Percentiles rank a stretch among this genome's conserved stretches.
Conservation (phyloP, 2,797 vertebrate species). For the Ambastaia sidthimunki region DNA sequence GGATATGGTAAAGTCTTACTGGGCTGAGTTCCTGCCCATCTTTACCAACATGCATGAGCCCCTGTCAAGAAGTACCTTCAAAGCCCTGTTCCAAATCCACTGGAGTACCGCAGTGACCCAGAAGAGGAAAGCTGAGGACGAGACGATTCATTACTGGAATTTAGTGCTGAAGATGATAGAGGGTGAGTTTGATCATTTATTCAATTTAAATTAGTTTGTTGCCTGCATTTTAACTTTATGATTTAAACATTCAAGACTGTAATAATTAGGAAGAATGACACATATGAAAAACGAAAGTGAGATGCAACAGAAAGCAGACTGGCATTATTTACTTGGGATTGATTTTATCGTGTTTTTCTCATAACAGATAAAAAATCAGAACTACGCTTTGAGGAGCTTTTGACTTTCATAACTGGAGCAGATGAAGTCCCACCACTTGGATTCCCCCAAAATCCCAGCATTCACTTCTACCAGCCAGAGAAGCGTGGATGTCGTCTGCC, state of each 20-base stretch:
- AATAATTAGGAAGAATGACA: not conserved
- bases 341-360: not conserved
- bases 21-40: constrained; percentile 66
- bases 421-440: constrained; percentile 68
- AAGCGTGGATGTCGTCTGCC: constrained; percentile 57
- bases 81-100: constrained; percentile 64
- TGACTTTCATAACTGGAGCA: constrained; percentile 70
- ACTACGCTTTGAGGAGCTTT: constrained; percentile 69
- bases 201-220: not conserved
- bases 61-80: constrained; percentile 62
- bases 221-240: not conserved
- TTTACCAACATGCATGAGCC: constrained; percentile 63
- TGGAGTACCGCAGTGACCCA: constrained; percentile 62
- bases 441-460: constrained; percentile 59
- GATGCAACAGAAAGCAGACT: not conserved
- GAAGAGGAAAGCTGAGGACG: constrained; percentile 64
- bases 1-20: constrained; percentile 66
- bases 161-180: constrained; percentile 62
- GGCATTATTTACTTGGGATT: not conserved
- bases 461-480: constrained; percentile 72
- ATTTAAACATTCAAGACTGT: not conserved
- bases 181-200: constrained; percentile 53
- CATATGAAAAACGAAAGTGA: not conserved
- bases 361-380: constrained; percentile 50
- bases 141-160: constrained; percentile 66